These are phyloP conservation scores for Microctonus hyperodae DNA, from an alignment of 2,888 invertebrate species.

Conservation along the genomic window DNA sequence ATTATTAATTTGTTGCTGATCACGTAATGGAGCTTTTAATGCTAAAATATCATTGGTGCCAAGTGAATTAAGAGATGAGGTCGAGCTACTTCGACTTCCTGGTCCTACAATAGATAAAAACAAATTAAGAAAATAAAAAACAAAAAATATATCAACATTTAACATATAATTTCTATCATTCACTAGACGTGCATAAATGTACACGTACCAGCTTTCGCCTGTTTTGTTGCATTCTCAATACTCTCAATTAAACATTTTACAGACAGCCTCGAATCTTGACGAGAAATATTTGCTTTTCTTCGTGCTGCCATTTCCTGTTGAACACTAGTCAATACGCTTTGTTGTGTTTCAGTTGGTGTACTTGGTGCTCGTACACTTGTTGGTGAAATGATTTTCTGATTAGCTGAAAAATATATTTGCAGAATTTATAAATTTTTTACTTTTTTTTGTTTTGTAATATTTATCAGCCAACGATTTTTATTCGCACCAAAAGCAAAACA, in stretches of 20 bases:
- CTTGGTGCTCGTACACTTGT: constrained; percentile 56
- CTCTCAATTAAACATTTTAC: constrained; percentile 92
- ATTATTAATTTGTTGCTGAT: constrained; percentile 61
- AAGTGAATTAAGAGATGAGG: constrained; percentile 64
- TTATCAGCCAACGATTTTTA: background rate
- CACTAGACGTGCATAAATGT: background rate
- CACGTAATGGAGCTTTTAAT: constrained; percentile 57
- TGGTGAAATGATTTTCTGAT: constrained; percentile 54
- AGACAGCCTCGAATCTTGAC: constrained; percentile 81
- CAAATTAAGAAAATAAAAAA: background rate
- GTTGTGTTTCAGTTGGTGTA: constrained; percentile 64
- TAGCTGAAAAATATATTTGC: constrained; percentile 48
- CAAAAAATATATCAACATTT: background rate
- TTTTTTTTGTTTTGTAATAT: too few species aligned
- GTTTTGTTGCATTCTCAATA: constrained; percentile 86
- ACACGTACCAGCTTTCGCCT: constrained; percentile 68
- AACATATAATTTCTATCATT: too few species aligned
- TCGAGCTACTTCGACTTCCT: constrained; percentile 72
- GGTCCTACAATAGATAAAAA: constrained; percentile 54
- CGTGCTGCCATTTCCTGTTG: constrained; percentile 69
- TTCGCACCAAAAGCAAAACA: background rate
- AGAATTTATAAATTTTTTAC: constrained; percentile 20
- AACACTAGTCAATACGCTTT: constrained; percentile 66
- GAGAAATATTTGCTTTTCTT: constrained; percentile 66
- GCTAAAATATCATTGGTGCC: constrained; percentile 59